Conservation (phyloP, 2,888 invertebrate genomes). For the Aspidapion aeneum region DNA sequence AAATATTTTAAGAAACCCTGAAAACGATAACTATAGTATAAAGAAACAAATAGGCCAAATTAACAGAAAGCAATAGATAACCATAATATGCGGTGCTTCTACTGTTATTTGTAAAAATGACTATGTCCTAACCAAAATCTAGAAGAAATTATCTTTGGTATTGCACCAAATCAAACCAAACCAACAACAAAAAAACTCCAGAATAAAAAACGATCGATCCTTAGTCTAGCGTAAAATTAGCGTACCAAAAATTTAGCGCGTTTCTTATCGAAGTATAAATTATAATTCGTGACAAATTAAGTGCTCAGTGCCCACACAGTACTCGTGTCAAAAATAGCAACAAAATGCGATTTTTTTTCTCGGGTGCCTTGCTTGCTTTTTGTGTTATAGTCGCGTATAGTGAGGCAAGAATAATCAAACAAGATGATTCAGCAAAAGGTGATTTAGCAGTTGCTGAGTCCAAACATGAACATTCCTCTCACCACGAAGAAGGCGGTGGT, state of each 20-base stretch:
- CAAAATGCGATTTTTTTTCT: conserved; percentile 41
- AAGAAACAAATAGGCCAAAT: no score
- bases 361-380: conserved; percentile 40
- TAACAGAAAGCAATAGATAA: no score
- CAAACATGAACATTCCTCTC: conserved; percentile 42
- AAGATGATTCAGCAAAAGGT: conserved; percentile 30
- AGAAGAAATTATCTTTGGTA: conserved; percentile 31
- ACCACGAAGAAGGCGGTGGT: conserved; percentile 66
- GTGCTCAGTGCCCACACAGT: conserved; percentile 25
- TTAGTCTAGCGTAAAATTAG: conserved; percentile 38
- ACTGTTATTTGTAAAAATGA: no score
- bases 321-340: conserved; percentile 27
- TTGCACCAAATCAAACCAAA: conserved; percentile 25
- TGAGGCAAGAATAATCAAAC: conserved; percentile 38
- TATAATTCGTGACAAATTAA: conserved; percentile 25
- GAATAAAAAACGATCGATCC: background rate
- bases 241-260: background rate
- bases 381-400: conserved; percentile 37
- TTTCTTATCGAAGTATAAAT: conserved; percentile 39
- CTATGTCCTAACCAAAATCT: conserved; percentile 1
- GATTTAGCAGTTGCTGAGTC: conserved; percentile 28
- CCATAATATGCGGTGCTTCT: no score
- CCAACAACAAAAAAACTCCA: no score
- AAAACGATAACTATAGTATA: no score
- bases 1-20: no score